Evolutionary conservation across 2,888 invertebrate species (phyloP).

Genomic region (Leptinotarsa tumamoca): DNA sequence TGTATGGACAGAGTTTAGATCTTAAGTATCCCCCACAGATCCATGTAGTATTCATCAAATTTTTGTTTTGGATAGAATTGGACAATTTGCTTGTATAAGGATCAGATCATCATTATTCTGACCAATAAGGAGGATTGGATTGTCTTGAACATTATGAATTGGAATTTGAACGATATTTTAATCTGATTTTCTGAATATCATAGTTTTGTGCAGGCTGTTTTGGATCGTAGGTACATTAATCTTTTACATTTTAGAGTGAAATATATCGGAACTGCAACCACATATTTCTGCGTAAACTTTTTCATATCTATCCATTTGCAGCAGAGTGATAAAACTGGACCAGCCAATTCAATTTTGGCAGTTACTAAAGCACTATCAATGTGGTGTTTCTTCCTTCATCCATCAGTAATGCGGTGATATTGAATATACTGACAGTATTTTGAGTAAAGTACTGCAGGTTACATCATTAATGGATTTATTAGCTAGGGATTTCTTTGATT

Average conservation of each 20-base stretch:
- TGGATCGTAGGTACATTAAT: conserved; percentile 2
- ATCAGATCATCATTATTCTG: conserved; percentile 20
- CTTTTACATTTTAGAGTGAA: not conserved
- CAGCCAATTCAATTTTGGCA: not conserved
- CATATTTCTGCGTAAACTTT: not conserved
- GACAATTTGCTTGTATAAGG: not conserved
- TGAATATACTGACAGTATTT: not conserved
- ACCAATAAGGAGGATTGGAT: conserved; percentile 7
- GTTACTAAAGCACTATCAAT: not conserved
- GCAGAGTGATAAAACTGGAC: conserved; percentile 9
- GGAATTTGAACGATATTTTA: not conserved
- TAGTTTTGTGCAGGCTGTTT: conserved; percentile 5
- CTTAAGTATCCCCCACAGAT: too few species aligned
- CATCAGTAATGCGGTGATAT: not conserved
- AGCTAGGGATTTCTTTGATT: not conserved
- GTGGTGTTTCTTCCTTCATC: not conserved
- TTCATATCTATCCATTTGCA: conserved; percentile 16
- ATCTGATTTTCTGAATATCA: not conserved
- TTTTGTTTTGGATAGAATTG: conserved; percentile 15
- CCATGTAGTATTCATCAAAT: not conserved
- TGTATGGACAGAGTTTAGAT: too few species aligned
- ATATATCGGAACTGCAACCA: not conserved
- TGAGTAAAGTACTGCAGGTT: not conserved
- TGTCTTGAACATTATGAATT: not conserved
- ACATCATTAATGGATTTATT: not conserved